Percentiles rank a stretch among this genome's conserved stretches.
phyloP scores from a whole-genome alignment of 2,888 invertebrate species.

The Oasisia sp. region DNA sequence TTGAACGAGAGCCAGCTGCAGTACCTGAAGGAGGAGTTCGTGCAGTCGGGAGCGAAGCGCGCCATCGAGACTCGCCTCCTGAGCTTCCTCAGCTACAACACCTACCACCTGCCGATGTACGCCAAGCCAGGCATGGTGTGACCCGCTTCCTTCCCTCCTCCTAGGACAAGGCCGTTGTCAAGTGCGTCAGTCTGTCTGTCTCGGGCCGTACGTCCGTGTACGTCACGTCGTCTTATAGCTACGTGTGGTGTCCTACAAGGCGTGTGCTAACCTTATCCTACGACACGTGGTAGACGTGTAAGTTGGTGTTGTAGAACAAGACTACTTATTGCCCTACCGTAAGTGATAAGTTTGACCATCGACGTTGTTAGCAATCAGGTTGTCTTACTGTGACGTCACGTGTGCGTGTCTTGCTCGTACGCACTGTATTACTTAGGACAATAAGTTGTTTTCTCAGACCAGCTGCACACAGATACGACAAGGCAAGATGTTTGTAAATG shows the following conservation, averaged over 20 bases:
- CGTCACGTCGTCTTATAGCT: not conserved
- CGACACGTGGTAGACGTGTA: not conserved
- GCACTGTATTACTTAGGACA: not conserved
- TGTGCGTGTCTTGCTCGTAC: not conserved
- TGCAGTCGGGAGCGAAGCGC: conserved; percentile 54
- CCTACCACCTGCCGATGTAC: conserved; percentile 66
- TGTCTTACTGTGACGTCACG: conserved; percentile 2
- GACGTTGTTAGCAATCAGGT: not conserved
- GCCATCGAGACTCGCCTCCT: conserved; percentile 63
- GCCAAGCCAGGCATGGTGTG: conserved; percentile 66
- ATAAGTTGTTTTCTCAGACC: not conserved
- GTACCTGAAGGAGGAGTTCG: conserved; percentile 53
- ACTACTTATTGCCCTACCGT: not conserved
- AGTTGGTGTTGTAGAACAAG: not conserved
- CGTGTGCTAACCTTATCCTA: not conserved
- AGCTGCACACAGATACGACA: not conserved
- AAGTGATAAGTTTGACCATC: not conserved
- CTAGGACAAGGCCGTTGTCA: not conserved
- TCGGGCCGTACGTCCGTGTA: not conserved
- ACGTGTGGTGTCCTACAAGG: not conserved
- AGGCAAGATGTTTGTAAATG: not conserved
- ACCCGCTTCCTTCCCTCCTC: not conserved
- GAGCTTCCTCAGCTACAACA: conserved; percentile 64
- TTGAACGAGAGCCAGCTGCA: conserved; percentile 47
- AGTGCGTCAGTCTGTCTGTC: not conserved